phyloP scores from a whole-genome alignment of 1,140 invertebrate species.

The Amphibalanus amphitrite region DNA sequence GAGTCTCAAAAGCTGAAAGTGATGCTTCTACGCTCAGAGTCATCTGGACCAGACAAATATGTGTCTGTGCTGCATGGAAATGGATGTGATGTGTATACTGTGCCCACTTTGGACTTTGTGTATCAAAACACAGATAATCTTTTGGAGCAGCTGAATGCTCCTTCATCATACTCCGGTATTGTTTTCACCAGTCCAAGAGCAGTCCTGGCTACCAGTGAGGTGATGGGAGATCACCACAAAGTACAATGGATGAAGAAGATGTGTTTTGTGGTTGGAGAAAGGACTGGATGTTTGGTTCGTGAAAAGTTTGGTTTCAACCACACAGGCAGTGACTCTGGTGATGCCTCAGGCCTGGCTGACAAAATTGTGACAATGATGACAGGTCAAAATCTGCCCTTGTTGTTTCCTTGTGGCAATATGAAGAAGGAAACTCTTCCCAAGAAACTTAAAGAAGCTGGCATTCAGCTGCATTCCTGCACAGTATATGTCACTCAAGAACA shows the following conservation, averaged over 20 bases:
- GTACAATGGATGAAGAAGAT: not conserved
- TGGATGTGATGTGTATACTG: not conserved
- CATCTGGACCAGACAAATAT: not conserved
- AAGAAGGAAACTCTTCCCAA: not conserved
- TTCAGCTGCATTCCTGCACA: not conserved
- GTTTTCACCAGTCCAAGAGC: not conserved
- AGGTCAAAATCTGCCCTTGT: not conserved
- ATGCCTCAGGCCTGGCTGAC: not conserved
- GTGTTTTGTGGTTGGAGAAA: not conserved
- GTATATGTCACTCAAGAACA: not conserved
- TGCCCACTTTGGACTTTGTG: not conserved
- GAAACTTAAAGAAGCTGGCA: not conserved
- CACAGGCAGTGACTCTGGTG: not conserved
- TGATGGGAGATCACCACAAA: not conserved
- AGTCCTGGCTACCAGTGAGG: not conserved
- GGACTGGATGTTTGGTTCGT: not conserved
- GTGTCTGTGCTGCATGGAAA: not conserved
- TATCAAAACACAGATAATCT: not conserved
- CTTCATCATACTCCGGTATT: not conserved
- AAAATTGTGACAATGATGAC: not conserved
- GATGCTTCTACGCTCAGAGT: not conserved
- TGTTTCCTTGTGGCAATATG: not conserved
- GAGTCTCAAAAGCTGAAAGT: not conserved
- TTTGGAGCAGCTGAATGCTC: not conserved
- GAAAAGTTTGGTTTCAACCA: not conserved